A percentile compares a stretch with the other conserved stretches of the same genome.
These are phyloP conservation scores for Dromaius novaehollandiae DNA, from an alignment of 2,113 vertebrate species.

Conservation along the genomic window DNA sequence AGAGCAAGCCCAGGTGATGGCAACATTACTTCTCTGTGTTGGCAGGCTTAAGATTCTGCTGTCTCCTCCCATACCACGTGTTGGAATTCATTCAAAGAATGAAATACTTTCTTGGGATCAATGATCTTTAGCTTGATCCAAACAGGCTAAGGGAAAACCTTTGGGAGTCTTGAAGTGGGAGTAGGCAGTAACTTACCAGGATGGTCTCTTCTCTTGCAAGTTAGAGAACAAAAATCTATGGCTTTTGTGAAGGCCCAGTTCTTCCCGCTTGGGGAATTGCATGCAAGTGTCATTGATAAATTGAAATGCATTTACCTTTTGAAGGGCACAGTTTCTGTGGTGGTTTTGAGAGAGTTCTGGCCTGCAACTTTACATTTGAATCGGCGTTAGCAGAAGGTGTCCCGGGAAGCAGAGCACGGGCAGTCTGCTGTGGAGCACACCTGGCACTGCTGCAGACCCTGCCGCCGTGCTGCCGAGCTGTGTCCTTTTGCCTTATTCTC, in stretches of 20 bases:
- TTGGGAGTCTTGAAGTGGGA: background rate
- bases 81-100: background rate
- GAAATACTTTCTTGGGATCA: background rate
- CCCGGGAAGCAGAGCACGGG: background rate
- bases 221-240: background rate
- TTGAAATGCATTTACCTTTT: background rate
- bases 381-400: background rate
- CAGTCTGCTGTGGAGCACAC: background rate
- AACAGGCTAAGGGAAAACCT: background rate
- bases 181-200: background rate
- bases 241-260: background rate
- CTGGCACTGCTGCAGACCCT: background rate
- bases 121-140: background rate
- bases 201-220: background rate
- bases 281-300: background rate
- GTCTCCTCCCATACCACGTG: background rate
- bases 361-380: background rate
- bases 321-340: background rate
- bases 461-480: background rate
- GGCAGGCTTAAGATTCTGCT: background rate
- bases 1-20: background rate
- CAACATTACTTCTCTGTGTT: background rate
- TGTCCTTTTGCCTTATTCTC: background rate
- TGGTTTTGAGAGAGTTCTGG: background rate
- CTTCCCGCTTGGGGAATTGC: background rate